These are phyloP conservation scores for Terebella lapidaria DNA, from an alignment of 2,888 invertebrate genomes.

Conservation along the genomic window DNA sequence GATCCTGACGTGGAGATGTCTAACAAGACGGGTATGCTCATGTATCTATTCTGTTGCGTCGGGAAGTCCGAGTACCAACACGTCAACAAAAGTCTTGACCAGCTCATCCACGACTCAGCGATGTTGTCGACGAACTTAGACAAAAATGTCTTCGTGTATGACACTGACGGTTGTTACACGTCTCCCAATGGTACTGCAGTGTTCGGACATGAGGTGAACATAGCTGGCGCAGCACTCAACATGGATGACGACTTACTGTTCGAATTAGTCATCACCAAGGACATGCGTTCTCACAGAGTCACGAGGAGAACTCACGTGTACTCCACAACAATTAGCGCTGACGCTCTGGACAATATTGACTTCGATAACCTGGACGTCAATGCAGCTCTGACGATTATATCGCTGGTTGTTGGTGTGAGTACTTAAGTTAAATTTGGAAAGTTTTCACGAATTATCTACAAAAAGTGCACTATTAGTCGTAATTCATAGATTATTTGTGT, in stretches of 20 bases:
- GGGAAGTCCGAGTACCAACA: background rate
- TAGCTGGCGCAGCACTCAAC: constrained; percentile 33
- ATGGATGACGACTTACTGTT: constrained; percentile 33
- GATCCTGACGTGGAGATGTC: constrained; percentile 26
- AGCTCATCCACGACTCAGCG: constrained; percentile 7
- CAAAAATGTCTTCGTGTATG: constrained; percentile 11
- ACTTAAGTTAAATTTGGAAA: too few relatives aligned
- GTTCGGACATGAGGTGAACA: constrained; percentile 23
- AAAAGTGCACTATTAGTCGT: background rate
- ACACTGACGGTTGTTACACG: constrained; percentile 6
- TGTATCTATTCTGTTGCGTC: constrained; percentile 36
- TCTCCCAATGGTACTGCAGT: constrained; percentile 2
- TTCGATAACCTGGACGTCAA: background rate
- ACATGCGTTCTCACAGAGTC: constrained; percentile 22
- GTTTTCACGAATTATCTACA: too few relatives aligned
- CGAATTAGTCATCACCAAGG: constrained; percentile 35
- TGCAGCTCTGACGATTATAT: background rate
- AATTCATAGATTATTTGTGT: too few relatives aligned
- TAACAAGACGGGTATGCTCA: constrained; percentile 34
- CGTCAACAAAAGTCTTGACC: background rate
- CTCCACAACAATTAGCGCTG: background rate
- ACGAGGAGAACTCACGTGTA: constrained; percentile 25
- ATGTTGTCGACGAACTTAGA: constrained; percentile 5
- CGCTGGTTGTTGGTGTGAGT: background rate
- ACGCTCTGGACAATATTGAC: constrained; percentile 19